Evolutionary conservation across 2,797 vertebrate species (phyloP).

Genomic region (Ceryle rudis): DNA sequence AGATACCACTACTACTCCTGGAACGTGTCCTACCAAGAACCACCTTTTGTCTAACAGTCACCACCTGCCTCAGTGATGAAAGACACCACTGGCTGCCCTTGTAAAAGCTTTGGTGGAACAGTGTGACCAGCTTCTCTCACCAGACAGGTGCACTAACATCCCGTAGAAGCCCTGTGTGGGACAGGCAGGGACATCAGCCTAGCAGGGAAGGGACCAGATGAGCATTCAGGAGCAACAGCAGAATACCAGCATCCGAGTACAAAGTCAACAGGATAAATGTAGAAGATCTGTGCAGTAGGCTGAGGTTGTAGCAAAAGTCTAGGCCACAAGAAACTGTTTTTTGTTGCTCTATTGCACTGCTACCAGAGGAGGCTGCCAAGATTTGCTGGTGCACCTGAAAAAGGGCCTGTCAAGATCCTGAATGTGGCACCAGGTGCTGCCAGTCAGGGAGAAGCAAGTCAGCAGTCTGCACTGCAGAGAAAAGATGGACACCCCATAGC

Average conservation of each 20-base stretch:
- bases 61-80: neutral
- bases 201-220: neutral
- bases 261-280: neutral
- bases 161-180: neutral
- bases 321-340: neutral
- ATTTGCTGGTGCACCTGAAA: neutral
- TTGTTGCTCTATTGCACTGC: neutral
- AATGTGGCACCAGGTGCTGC: neutral
- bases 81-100: neutral
- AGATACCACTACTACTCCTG: neutral
- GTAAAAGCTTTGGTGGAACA: neutral
- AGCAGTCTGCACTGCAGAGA: neutral
- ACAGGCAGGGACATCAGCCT: neutral
- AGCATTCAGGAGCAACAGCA: neutral
- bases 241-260: neutral
- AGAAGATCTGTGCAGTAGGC: neutral
- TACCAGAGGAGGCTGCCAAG: neutral
- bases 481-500: rapidly evolving
- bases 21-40: neutral
- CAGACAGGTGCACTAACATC: neutral
- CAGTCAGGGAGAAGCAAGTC: neutral
- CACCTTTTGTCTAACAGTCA: neutral
- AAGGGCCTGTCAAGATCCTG: neutral
- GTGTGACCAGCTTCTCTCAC: neutral
- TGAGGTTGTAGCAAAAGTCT: neutral